Evolutionary conservation across 2,888 invertebrate genomes (phyloP).

Genomic region (Candidula unifasciata): DNA sequence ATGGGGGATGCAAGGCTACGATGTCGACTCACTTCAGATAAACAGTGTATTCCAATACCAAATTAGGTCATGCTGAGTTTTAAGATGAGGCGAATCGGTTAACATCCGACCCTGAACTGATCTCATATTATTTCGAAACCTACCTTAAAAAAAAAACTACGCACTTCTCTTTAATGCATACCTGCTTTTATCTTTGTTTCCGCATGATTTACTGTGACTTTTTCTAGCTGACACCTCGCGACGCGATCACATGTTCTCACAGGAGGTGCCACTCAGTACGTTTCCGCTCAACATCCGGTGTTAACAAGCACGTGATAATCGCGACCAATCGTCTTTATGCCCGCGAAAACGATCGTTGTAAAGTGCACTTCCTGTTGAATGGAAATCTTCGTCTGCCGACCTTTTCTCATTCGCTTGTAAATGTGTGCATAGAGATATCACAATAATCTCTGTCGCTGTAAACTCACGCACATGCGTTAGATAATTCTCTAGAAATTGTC

Average conservation of each 20-base stretch:
- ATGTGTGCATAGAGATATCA: background rate
- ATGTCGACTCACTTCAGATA: too few relatives aligned
- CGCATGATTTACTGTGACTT: background rate
- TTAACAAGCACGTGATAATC: conserved; percentile 10
- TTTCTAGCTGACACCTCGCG: background rate
- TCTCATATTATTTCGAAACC: too few relatives aligned
- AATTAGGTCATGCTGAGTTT: too few relatives aligned
- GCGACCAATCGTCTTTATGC: background rate
- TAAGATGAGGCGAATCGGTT: too few relatives aligned
- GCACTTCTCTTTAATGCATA: background rate
- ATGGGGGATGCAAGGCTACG: too few relatives aligned
- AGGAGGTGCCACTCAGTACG: conserved; percentile 9
- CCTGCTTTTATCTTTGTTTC: background rate
- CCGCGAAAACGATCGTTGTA: too few relatives aligned
- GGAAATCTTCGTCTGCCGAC: background rate
- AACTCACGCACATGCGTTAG: too few relatives aligned
- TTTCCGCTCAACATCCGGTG: conserved; percentile 16
- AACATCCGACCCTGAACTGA: too few relatives aligned
- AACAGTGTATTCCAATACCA: too few relatives aligned
- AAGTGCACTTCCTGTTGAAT: too few relatives aligned
- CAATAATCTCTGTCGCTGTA: background rate
- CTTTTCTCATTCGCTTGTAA: background rate
- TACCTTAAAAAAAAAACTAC: too few relatives aligned
- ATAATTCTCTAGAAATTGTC: too few relatives aligned
- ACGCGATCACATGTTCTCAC: background rate